phyloP scores from a whole-genome alignment of 2,888 invertebrate species.

The Himalopsyche japonica region DNA sequence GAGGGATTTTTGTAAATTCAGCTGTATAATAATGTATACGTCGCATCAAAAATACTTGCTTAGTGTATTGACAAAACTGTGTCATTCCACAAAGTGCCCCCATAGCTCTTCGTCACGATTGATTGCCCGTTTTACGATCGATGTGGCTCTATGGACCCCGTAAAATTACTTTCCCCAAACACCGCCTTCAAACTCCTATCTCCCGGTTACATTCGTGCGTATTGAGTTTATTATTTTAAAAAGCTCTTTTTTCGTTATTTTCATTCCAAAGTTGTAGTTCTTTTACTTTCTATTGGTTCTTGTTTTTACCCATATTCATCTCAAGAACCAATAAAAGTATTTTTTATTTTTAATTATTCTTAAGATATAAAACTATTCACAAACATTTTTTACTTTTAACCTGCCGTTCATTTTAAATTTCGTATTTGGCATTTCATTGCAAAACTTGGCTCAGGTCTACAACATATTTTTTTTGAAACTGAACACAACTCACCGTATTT shows the following conservation, averaged over 20 bases:
- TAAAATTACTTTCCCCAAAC: neutral
- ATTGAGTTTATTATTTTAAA: neutral
- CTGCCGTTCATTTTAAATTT: too few species aligned
- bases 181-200: neutral
- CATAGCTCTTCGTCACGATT: neutral
- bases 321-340: too few species aligned
- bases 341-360: too few species aligned
- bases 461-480: too few species aligned
- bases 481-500: too few species aligned
- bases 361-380: too few species aligned
- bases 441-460: too few species aligned
- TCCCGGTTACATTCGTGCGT: neutral
- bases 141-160: neutral
- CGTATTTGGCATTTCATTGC: too few species aligned
- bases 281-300: too few species aligned
- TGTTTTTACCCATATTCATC: too few species aligned
- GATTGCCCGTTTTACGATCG: conserved; percentile 1
- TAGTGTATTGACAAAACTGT: conserved; percentile 1
- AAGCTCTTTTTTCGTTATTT: neutral
- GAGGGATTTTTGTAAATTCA: neutral
- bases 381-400: too few species aligned
- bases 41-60: neutral
- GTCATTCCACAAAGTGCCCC: neutral
- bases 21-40: neutral
- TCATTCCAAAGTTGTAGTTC: neutral